Base-by-base conservation (phyloP, 2,797 vertebrate genomes). In the Enteromius anoplus region DNA sequence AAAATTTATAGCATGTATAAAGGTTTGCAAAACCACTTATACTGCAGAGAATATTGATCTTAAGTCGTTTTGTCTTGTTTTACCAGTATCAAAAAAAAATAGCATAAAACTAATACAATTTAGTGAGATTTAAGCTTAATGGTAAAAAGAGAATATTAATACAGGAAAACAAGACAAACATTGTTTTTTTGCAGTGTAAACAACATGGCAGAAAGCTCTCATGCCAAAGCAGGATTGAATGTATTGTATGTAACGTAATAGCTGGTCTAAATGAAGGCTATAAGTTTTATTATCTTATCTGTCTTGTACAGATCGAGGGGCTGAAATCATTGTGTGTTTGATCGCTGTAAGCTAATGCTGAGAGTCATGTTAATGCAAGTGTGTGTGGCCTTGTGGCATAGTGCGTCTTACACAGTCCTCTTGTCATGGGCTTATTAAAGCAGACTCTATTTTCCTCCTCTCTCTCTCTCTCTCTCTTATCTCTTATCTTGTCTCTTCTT, bases 151-250 rank as follows among this genome's bases (percentile, higher is more conserved):
- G 10, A 7, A n/a, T 49, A 32, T 77, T 77, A 32, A 62, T 65
- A 49, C 19, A 32, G 42, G 62, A 66, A 45, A 78, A 34, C 62
- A 66, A 37, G 45, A 78, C 45, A 78, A 78, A 64, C 15, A 17
- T 4, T 2, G 0, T 40, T 40, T 58, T 26, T 47, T 62, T 77
- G 29, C 45, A 78, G 42, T 78, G 62, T 78, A 49, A 65, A 32
- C 42, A 70, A 71, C 51, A 62, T 62, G 75, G 32, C 53, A 58
- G 66, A 71, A 77, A 69, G 26, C 42, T 62, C 53, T 78, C 66
- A 83, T 69, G 75, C 82, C 82, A 83, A 83, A 78, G 65, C 82
- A 78, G 82, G 82, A 78, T 55, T 71, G 82, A 83, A 83, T 83
- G 82, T 78, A 78, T 83, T 49, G 75, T 62, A 15, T 23, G 65